phyloP scores from a whole-genome alignment of 1,140 invertebrate genomes.

The Doryteuthis pealeii region DNA sequence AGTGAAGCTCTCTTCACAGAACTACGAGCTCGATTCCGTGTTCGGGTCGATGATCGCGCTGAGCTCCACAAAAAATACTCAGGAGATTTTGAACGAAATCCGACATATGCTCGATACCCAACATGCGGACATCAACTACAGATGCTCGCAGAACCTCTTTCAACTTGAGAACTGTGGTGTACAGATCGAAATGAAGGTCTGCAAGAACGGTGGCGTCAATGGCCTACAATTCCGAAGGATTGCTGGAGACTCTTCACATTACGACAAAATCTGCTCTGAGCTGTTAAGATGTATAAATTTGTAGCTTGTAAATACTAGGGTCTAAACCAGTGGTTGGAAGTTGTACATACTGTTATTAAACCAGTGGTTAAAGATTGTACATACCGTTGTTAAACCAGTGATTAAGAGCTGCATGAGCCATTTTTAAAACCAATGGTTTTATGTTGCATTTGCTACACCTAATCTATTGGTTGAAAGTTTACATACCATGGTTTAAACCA shows the following conservation, averaged over 20 bases:
- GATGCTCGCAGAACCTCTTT: conserved; percentile 58
- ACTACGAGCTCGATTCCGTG: background rate
- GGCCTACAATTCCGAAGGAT: conserved; percentile 87
- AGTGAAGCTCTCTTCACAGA: background rate
- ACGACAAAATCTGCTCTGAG: conserved; percentile 87
- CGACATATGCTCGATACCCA: conserved; percentile 79
- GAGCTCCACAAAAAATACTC: conserved; percentile 38
- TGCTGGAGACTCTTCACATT: conserved; percentile 87
- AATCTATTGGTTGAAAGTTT: too few relatives aligned
- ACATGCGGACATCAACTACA: conserved; percentile 66
- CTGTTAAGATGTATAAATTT: conserved; percentile 78
- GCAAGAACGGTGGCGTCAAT: conserved; percentile 64
- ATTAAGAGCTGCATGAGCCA: too few relatives aligned
- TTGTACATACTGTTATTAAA: too few relatives aligned
- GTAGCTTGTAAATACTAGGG: conserved; percentile 23
- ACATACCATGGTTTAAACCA: too few relatives aligned
- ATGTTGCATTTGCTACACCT: too few relatives aligned
- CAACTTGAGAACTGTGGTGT: conserved; percentile 79
- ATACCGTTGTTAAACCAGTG: too few relatives aligned
- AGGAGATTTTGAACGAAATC: conserved; percentile 77
- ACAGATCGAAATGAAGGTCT: conserved; percentile 84
- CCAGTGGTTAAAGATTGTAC: too few relatives aligned
- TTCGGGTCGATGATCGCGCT: conserved; percentile 24
- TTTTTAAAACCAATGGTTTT: too few relatives aligned
- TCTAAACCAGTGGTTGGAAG: background rate